Evolutionary conservation across 2,113 vertebrate species (phyloP), one percentile per base, ranked within the genome.

Genomic region (Rhadina sibilatrix): DNA sequence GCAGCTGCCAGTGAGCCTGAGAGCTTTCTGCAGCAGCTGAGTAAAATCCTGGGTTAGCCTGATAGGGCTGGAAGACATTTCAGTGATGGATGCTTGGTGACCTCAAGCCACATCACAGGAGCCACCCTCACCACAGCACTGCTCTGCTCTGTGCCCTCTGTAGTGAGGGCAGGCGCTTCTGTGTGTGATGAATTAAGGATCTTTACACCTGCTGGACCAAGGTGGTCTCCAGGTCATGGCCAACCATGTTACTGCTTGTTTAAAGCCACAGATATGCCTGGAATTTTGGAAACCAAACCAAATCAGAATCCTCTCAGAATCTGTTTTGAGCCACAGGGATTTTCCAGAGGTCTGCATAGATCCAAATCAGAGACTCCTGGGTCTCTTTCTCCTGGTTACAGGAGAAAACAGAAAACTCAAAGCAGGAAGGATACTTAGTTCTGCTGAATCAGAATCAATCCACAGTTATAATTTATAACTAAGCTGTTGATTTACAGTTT

Each of bases 141-240:
- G 24, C 54, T 53, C 74, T 60, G 84, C 68, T 70, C 79, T 88
- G 89, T 52, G 15, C 7, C 25, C 52, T 37, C 16, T 4, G 31
- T 1, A 49, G 40, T 0, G 3, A 89, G 69, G 83, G 49, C 2
- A 16, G 59, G 40, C 1, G 1, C 37, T 87, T 60, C 17, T 0
- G 4, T 30, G 27, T 37, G 37, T 12, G 37, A 87, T 47, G 31
- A 85, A 40, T 53, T 33, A 46, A 71, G 19, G 42, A 30, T 56
- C 68, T 56, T 52, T 47, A 57, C 72, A 87, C 91, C 72, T 91
- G 90, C 83, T 57, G 27, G 38, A 79, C 37, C 46, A 33, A 75
- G 65, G 72, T 57, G 38, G 25, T 63, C 61, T 90, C 50, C 35
- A 28, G 63, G 49, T 54, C 63, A 65, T 0, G 3, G 53, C 52